Percentiles rank a stretch among this genome's conserved stretches.
These are phyloP conservation scores for Copsychus sechellarum DNA, from an alignment of 2,113 vertebrate species.

Conservation along the genomic window DNA sequence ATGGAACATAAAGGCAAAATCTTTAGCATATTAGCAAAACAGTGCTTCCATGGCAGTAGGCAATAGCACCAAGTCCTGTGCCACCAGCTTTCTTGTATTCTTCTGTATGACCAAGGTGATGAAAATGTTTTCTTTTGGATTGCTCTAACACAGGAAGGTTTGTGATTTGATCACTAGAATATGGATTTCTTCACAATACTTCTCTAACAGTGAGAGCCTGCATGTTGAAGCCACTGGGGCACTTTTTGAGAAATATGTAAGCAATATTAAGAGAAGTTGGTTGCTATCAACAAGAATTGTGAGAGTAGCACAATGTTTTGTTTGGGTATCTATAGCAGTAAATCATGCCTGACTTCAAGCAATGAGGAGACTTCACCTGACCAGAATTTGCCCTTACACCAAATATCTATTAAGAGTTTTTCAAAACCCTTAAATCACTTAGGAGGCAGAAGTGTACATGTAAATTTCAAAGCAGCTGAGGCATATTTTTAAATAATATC, in stretches of 20 bases:
- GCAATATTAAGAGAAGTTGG: not conserved
- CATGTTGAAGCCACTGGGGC: accelerated
- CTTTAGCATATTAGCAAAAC: not conserved
- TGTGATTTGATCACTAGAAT: not conserved
- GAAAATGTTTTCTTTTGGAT: not conserved
- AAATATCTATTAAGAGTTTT: not conserved
- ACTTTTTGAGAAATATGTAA: not conserved
- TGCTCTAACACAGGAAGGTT: accelerated
- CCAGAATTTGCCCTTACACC: not conserved
- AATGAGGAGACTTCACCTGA: not conserved
- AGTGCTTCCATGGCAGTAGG: not conserved
- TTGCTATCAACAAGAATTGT: not conserved
- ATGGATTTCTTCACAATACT: not conserved
- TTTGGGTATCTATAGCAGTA: not conserved
- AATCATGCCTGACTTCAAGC: not conserved
- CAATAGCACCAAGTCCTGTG: not conserved
- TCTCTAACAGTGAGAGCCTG: not conserved
- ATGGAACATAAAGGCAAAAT: not conserved
- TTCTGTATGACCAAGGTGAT: not conserved
- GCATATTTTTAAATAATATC: not conserved
- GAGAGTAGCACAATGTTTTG: not conserved
- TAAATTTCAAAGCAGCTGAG: not conserved
- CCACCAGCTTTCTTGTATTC: not conserved
- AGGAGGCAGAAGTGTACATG: not conserved
- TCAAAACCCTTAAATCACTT: not conserved